phyloP scores from a whole-genome alignment of 2,888 invertebrate genomes.

The Azorinus chamasolen region DNA sequence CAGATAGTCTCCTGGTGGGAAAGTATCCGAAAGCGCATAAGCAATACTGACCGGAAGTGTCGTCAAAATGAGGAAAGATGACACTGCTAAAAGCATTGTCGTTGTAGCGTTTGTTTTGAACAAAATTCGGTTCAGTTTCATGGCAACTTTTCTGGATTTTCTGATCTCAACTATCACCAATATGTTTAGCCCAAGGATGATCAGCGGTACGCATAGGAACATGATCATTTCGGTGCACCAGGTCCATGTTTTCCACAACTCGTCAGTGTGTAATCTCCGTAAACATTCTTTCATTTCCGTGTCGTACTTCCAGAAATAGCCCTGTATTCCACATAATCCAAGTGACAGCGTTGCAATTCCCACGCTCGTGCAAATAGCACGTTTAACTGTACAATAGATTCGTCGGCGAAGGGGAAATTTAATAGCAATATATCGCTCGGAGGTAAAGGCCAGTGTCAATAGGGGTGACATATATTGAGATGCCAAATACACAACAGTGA shows the following conservation, averaged over 20 bases:
- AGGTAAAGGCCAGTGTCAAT: slow-evolving; percentile 85
- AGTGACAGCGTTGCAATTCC: slow-evolving; percentile 74
- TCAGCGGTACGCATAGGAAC: slow-evolving; percentile 83
- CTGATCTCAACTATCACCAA: slow-evolving; percentile 83
- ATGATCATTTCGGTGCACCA: slow-evolving; percentile 84
- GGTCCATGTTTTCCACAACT: slow-evolving; percentile 82
- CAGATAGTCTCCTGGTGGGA: slow-evolving; percentile 70
- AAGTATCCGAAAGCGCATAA: slow-evolving; percentile 78
- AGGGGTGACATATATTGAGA: slow-evolving; percentile 84
- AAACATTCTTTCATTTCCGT: slow-evolving; percentile 62
- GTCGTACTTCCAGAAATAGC: slow-evolving; percentile 83
- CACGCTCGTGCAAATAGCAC: slow-evolving; percentile 80
- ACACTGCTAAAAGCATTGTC: slow-evolving; percentile 83
- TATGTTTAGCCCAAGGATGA: slow-evolving; percentile 84
- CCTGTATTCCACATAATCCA: slow-evolving; percentile 80
- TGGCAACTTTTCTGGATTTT: slow-evolving; percentile 56
- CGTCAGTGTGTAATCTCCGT: slow-evolving; percentile 51
- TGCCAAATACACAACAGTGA: slow-evolving; percentile 81
- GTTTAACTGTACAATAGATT: slow-evolving; percentile 80
- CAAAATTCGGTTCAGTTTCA: slow-evolving; percentile 72
- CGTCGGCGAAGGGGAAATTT: slow-evolving; percentile 84
- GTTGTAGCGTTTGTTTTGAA: slow-evolving; percentile 80
- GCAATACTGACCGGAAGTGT: slow-evolving; percentile 84
- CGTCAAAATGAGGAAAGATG: slow-evolving; percentile 83
- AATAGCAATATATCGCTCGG: slow-evolving; percentile 85